Percentiles rank a stretch among this genome's conserved stretches.
phyloP scores from a whole-genome alignment of 2,797 vertebrate species.

The Leontopithecus rosalia region DNA sequence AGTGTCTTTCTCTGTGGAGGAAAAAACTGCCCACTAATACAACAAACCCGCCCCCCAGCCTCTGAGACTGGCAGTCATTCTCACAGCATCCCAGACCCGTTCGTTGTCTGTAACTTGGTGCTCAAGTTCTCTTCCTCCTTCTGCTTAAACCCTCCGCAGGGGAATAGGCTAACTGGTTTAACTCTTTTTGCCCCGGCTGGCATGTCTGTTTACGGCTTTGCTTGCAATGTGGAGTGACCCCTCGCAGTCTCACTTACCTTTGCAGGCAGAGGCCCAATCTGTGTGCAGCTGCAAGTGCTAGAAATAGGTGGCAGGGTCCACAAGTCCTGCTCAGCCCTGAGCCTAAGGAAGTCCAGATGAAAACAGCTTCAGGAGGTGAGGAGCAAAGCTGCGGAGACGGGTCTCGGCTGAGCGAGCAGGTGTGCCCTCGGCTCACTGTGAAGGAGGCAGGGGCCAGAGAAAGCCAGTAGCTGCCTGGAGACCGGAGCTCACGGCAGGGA shows the following conservation, averaged over 20 bases:
- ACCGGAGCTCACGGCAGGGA: background rate
- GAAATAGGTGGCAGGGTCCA: background rate
- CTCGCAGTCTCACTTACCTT: background rate
- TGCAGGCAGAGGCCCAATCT: too few relatives aligned
- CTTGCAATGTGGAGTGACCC: background rate
- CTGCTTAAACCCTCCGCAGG: conserved; percentile 45
- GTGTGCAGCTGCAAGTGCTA: too few relatives aligned
- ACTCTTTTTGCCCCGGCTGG: conserved; percentile 14
- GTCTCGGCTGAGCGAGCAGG: background rate
- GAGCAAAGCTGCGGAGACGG: background rate
- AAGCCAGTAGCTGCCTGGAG: background rate
- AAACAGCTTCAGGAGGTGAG: background rate
- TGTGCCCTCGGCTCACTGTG: too few relatives aligned
- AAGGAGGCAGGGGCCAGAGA: background rate
- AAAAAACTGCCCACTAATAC: background rate
- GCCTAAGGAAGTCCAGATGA: background rate
- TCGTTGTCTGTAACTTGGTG: background rate
- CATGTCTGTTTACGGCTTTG: background rate
- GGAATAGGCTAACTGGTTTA: conserved; percentile 44
- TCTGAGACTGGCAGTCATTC: conserved; percentile 47
- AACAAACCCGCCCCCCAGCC: background rate
- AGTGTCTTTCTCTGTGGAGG: background rate
- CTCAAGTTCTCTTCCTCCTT: conserved; percentile 62
- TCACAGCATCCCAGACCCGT: conserved; percentile 46
- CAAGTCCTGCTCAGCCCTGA: too few relatives aligned